Conservation (phyloP, 2,888 invertebrate genomes). For the Limnephilus rhombicus region DNA sequence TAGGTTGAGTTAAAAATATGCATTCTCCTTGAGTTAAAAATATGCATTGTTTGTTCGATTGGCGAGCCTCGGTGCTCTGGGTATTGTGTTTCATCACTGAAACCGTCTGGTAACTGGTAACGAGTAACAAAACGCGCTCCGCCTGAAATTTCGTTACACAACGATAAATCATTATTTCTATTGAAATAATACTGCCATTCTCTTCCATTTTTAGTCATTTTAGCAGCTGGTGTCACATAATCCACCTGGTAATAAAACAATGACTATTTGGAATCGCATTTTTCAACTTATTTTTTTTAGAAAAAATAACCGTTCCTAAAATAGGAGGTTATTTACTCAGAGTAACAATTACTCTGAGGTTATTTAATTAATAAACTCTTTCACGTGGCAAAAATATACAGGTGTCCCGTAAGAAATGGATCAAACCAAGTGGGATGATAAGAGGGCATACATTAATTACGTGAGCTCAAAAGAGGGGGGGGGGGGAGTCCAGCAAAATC, state of each 20-base stretch:
- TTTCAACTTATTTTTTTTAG: background rate
- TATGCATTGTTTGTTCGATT: conserved; percentile 19
- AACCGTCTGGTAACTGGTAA: conserved; percentile 20
- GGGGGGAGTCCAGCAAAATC: too few species aligned
- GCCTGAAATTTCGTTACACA: conserved; percentile 25
- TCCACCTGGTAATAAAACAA: background rate
- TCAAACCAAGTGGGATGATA: too few species aligned
- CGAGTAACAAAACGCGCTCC: background rate
- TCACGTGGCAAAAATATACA: too few species aligned
- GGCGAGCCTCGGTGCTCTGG: conserved; percentile 5
- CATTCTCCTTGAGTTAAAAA: conserved; percentile 33
- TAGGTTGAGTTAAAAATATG: too few species aligned
- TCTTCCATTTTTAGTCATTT: conserved; percentile 9
- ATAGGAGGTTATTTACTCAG: too few species aligned
- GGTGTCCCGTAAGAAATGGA: too few species aligned
- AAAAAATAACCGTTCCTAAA: background rate
- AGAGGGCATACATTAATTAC: too few species aligned
- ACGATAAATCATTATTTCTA: conserved; percentile 30
- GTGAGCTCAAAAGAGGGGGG: too few species aligned
- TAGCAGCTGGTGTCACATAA: background rate
- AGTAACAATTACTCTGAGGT: too few species aligned
- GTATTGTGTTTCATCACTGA: background rate
- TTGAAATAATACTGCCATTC: background rate
- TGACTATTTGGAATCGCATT: background rate
- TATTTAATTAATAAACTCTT: too few species aligned